Base-by-base conservation (phyloP, 2,113 vertebrate genomes). In the Mormyrus iriodes region DNA sequence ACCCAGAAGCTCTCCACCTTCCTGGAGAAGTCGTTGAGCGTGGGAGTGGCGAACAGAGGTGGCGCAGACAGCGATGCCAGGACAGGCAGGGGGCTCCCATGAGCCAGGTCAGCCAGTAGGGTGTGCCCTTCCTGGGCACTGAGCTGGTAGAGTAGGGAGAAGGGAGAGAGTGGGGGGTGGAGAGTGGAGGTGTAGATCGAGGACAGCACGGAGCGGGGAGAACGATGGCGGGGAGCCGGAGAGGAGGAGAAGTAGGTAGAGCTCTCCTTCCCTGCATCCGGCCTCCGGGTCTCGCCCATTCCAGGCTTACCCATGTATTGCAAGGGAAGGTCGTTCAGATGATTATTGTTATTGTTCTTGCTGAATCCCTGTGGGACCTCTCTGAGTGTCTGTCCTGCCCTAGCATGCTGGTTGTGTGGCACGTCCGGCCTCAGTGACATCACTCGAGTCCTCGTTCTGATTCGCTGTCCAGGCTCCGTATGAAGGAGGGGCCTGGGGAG, bases 1-100 rank as follows among this genome's bases (percentile, higher is more conserved):
- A 99, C 94, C 98, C 98, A 99, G 93, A 99, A 99, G 27, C 98
- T 97, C 48, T 98, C 98, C 95, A 99, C 98, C 94, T 99, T 99
- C 92, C 97, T 94, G 55, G 98, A 95, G 90, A 99, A 99, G 93
- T 98, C 97, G 1, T 97, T 99, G 4, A 94, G 89, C 73, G 88
- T 8, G 93, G 92, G 86, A 91, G 93, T 0, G 93, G 92, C 7
- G 15, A 94, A 91, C 24, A 94, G 89, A 39, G 95, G 90, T 48
- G 93, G 90, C 17, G 31, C 21, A 15, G 88, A 85, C 2, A 89
- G 88, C 1, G 89, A 51, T 13, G 89, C 39, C 44, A 73, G 88
- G 24, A 86, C 2, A 48, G 89, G 89, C 91, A 21, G 92, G 48
- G 0, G 91, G 89, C 73, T 93, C 91, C 48, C 88, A 15, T n/a